Evolutionary conservation across 2,888 invertebrate genomes (phyloP), one percentile per base, ranked within the genome.

Genomic region (Aelia acuminata): DNA sequence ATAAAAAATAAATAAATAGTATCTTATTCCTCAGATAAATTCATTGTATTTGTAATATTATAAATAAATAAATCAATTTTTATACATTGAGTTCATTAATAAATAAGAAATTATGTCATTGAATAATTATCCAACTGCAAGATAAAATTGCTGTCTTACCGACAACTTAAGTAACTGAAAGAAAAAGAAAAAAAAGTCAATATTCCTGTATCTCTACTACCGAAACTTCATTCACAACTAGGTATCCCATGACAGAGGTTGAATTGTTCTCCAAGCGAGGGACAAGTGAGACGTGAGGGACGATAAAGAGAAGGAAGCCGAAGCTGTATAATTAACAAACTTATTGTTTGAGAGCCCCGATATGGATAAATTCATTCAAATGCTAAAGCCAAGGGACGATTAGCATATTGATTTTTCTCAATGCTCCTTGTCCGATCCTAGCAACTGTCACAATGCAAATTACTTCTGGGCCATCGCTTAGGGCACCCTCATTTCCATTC

Each of bases 371-470:
- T 87, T 87, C 87, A 87, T 87, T 87, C 75, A 75, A 87, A 87
- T 87, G 87, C 87, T 87, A 87, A 87, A 35, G 31, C 87, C 87
- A 43, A 47, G 75, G 7, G n/a, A 31, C 75, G 48, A 87, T 87
- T 87, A 87, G 49, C 87, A 87, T 87, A 87, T 87, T 80, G 87
- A 87, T 87, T 87, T 87, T 87, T 87, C 87, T 87, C 87, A 87
- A 87, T 87, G 87, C 87, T 87, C 87, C 87, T 87, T 87, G 87
- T 80, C 87, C 87, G 87, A 87, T 87, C 75, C 87, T 80, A 87
- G 87, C 87, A 87, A 87, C 87, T 87, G 87, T 87, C 87, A 87
- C 87, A 87, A 87, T 87, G 87, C 87, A 87, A 87, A 87, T 87
- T 87, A 87, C 87, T 87, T 80, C 87, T 87, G 87, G 87, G 87